Evolutionary conservation across 2,888 invertebrate genomes (phyloP).

Genomic region (Ochropleura plecta): DNA sequence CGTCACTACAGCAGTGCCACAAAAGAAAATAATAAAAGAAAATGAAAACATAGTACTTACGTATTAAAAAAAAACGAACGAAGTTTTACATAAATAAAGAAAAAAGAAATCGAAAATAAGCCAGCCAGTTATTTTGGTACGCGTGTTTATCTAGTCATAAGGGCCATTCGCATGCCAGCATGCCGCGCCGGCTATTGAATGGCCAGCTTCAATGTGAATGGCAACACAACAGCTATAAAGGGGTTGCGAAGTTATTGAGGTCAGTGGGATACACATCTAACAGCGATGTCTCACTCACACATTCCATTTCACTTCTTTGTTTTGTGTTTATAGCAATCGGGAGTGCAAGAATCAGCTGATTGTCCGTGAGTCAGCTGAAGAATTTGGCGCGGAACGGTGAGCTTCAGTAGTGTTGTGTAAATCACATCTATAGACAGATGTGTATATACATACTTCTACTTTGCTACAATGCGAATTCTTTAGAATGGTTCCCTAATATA

Average conservation of each 20-base stretch:
- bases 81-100: constrained; percentile 40
- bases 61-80: constrained; percentile 41
- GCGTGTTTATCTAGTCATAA: constrained; percentile 60
- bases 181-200: constrained; percentile 51
- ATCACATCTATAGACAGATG: constrained; percentile 17
- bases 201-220: constrained; percentile 45
- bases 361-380: constrained; percentile 48
- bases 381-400: constrained; percentile 37
- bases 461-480: constrained; percentile 22
- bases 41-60: constrained; percentile 51
- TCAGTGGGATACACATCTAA: constrained; percentile 35
- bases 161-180: constrained; percentile 59
- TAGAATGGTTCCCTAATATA: constrained; percentile 28
- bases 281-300: constrained; percentile 22
- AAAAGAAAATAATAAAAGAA: constrained; percentile 38
- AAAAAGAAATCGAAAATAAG: constrained; percentile 48
- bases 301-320: constrained; percentile 30
- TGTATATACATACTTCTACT: constrained; percentile 9
- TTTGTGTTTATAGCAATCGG: constrained; percentile 34
- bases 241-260: constrained; percentile 33
- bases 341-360: constrained; percentile 48
- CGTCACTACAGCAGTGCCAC: constrained; percentile 43
- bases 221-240: constrained; percentile 45
- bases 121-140: constrained; percentile 54
- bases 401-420: constrained; percentile 28